Percentiles rank a stretch among this genome's conserved stretches.
phyloP scores from a whole-genome alignment of 2,113 vertebrate species.

The Campylorhamphus procurvoides region DNA sequence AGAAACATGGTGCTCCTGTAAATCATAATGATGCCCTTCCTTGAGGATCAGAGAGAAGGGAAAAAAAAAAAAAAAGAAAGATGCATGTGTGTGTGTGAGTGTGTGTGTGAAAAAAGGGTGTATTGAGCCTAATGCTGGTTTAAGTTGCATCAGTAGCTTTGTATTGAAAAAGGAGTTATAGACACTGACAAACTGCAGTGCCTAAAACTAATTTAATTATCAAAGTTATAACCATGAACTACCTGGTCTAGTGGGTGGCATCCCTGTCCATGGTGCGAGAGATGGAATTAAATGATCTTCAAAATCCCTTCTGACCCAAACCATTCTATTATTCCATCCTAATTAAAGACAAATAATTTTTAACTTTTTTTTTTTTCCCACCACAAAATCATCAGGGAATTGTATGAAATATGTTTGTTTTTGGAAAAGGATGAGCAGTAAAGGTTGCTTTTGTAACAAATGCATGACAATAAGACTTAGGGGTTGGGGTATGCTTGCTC shows the following conservation, averaged over 20 bases:
- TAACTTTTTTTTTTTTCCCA: neutral
- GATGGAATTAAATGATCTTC: neutral
- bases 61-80: neutral
- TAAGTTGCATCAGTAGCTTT: neutral
- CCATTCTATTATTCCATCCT: neutral
- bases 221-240: neutral
- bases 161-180: neutral
- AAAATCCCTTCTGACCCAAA: neutral
- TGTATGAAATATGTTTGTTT: rapidly evolving
- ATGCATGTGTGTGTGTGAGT: no score
- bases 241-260: neutral
- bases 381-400: neutral
- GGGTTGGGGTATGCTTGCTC: rapidly evolving
- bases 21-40: neutral
- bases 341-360: neutral
- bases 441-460: rapidly evolving
- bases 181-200: rapidly evolving
- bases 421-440: neutral
- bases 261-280: neutral
- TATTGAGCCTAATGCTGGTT: neutral
- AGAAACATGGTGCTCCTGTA: neutral
- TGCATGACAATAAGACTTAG: neutral
- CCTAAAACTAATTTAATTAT: neutral
- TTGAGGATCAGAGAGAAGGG: neutral
- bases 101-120: neutral